Evolutionary conservation across 1,140 invertebrate species (phyloP), one percentile per base, ranked within the genome.

Genomic region (Ridgeia piscesae): DNA sequence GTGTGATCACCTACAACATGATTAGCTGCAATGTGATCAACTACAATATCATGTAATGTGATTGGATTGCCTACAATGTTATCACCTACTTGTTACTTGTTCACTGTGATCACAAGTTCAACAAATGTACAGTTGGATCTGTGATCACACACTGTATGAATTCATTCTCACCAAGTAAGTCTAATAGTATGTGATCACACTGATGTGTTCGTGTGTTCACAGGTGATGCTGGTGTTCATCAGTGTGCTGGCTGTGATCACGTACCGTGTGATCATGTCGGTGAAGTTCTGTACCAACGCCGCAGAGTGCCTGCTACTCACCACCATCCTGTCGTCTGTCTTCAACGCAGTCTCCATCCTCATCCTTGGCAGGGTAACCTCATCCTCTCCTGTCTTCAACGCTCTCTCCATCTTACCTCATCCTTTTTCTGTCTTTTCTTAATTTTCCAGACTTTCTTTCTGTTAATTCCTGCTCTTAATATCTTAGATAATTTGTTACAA

Each of bases 261-360:
- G 8, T 95, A 94, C 92, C 94, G 96, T 48, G 95, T 96, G 14
- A 94, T 96, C 88, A 95, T 95, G 34, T 94, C 93, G 9, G 95
- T 96, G 1, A 94, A 95, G 91, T 95, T 94, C 91, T 96, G 96
- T 90, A 92, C 93, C 4, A 92, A 88, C 11, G n/a, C 92, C 0
- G 93, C 92, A 11, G 92, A 94, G 11, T 95, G 96, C 91, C 91
- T 96, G 11, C 91, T 96, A 34, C 91, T 95, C 0, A 94, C 95
- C 35, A 95, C 95, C 11, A 93, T 96, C 21, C 93, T 94, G 0
- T 95, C 95, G 14, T 95, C 96, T 21, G 27, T 96, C 8, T 94
- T 96, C 89, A 96, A 96, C 91, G 96, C 96, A 21, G 92, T 96
- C 21, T 95, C 95, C 9, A 96, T 96, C 21, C 93, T 96, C 35